phyloP scores from a whole-genome alignment of 2,113 vertebrate species.

The Podiceps cristatus region DNA sequence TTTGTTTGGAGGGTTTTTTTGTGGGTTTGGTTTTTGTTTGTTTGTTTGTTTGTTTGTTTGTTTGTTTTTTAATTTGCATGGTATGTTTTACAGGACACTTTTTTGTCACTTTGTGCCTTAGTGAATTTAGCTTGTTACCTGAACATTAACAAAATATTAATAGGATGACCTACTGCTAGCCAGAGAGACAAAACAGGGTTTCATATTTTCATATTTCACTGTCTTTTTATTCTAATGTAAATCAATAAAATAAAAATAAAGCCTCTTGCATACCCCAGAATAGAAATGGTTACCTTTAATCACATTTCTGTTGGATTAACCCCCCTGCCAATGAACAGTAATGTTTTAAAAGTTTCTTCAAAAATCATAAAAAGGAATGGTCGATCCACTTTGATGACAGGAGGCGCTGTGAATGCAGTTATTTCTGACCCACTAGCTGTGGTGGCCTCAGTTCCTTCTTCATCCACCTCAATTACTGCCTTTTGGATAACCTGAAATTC shows the following conservation, averaged over 20 bases:
- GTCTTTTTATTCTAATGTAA: slow-evolving; percentile 13
- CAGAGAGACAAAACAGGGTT: neutral
- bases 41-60: too few species aligned
- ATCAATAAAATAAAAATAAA: slow-evolving; percentile 14
- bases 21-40: too few species aligned
- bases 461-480: slow-evolving; percentile 87
- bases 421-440: slow-evolving; percentile 80
- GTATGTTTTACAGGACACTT: neutral
- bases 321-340: slow-evolving; percentile 92
- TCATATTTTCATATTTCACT: neutral
- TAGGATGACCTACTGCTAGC: neutral
- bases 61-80: neutral
- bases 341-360: slow-evolving; percentile 83
- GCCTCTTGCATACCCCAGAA: neutral
- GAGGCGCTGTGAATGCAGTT: slow-evolving; percentile 81
- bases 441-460: slow-evolving; percentile 85
- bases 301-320: slow-evolving; percentile 81
- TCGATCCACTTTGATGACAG: slow-evolving; percentile 77
- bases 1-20: neutral
- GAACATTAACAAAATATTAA: neutral
- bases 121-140: neutral
- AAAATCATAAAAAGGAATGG: slow-evolving; percentile 93
- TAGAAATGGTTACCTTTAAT: slow-evolving; percentile 35
- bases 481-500: slow-evolving; percentile 86
- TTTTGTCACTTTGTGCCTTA: neutral